Base-by-base conservation (phyloP, 2,888 invertebrate genomes). In the Noctua pronuba region DNA sequence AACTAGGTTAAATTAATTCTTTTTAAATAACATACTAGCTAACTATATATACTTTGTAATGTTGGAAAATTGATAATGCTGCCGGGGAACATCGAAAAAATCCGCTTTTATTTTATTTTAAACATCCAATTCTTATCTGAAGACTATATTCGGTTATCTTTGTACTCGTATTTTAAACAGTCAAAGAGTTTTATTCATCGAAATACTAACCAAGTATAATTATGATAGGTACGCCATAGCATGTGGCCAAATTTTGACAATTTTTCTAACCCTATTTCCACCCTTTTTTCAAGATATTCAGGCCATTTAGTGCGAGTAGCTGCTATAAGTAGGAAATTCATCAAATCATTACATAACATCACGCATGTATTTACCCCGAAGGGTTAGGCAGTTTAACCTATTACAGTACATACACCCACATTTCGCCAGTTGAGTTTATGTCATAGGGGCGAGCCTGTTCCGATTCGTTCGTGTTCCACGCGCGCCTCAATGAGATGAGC, bases 121-220 rank as follows among this genome's bases (percentile, higher is more conserved):
- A 16, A n/a, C 13, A n/a, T 11, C 7, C 31, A 18, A 60, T 44
- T 73, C 11, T 71, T 79, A 77, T 77, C 60, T 8, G 28, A n/a
- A 35, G 8, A 35, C 35, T 55, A 81, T 65, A 65, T 64, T 46
- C 28, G 46, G 52, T 78, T 74, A 78, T 80, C 38, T 46, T 5
- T 60, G 2, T 31, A 69, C 46, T 41, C 18, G 44, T 62, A 44
- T 18, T 44, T 49, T 24, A n/a, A n/a, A n/a, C n/a, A n/a, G n/a
- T n/a, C n/a, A n/a, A n/a, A n/a, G n/a, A n/a, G n/a, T n/a, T n/a
- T n/a, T n/a, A n/a, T n/a, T n/a, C n/a, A n/a, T n/a, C n/a, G n/a
- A n/a, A n/a, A n/a, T n/a, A n/a, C n/a, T n/a, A 49, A 24, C 21
- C 24, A 35, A 62, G 4, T 35, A 18, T 31, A n/a, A n/a, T n/a